Base-by-base conservation (phyloP, 2,113 vertebrate genomes). In the Chaetops frenatus region DNA sequence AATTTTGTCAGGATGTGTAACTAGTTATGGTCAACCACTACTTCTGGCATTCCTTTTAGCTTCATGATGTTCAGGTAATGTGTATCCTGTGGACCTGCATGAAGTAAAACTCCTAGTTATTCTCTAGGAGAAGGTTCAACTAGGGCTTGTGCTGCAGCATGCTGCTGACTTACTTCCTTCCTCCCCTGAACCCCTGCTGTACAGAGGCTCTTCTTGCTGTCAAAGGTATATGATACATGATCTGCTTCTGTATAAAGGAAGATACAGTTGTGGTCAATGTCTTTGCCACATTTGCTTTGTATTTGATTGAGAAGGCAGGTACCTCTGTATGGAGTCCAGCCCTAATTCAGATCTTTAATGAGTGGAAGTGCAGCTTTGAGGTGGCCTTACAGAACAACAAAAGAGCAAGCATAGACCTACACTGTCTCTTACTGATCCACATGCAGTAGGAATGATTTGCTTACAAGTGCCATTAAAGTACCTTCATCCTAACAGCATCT, bases 211-310 rank as follows among this genome's bases (percentile, higher is more conserved):
- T 69, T 69, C 5, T 42, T 77, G 25, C 8, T 35, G 11, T 82
- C 36, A 38, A 1, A 29, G 17, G 2, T 17, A 2, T n/a, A 13
- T 14, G 29, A 7, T 17, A 10, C 10, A 17, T 15, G 16, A n/a
- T 60, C 24, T 3, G 4, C 9, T 54, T 77, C 28, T 44, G 15
- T 57, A 27, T 69, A 36, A 64, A 73, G 38, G 12, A 88, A 54
- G 42, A 9, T 61, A 9, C 2, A 61, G 28, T 12, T 50, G 29
- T 11, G 73, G 23, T 35, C 58, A 35, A 2, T 79, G 28, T 58
- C 38, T 67, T 92, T 45, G 42, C 25, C 17, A 48, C 1, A 0
- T 61, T 64, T 44, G 8, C 27, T 76, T 58, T 57, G 24, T 42
- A 15, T 73, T 84, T 77, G 54, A 20, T 33, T 62, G 57, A 54